Evolutionary conservation across 2,113 vertebrate genomes (phyloP), one percentile per base, ranked within the genome.

Genomic region (Cisticola juncidis): DNA sequence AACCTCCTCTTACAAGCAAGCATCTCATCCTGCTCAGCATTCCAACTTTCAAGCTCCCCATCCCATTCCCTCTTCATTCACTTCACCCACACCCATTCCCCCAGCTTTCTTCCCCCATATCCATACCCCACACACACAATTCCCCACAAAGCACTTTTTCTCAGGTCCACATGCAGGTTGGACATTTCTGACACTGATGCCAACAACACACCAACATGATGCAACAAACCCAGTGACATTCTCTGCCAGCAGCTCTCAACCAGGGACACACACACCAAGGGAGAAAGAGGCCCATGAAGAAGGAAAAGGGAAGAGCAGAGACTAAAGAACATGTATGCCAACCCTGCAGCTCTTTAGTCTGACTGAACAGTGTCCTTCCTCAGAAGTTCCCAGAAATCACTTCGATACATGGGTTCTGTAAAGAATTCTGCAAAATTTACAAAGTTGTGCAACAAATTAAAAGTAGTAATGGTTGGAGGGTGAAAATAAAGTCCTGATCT

Each of bases 1-100:
- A 81, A 73, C 28, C 38, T 88, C 28, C 79, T 53, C 60, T 91
- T 70, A 56, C 65, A 95, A 89, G 91, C 95, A 96, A 96, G 95
- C 86, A 60, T 47, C 62, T 89, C 58, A 72, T 38, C 33, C 88
- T 81, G 73, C 26, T 86, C 60, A 88, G 58, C 91, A 92, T 91
- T 94, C 84, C 88, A 71, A 70, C 57, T 90, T 88, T 94, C 94
- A 90, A 89, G 88, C 66, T 81, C n/a, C 77, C 85, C 80, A 78
- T 36, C 74, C 50, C 81, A 44, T 57, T 61, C 40, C 90, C n/a
- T 83, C 71, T 86, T 70, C 72, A 78, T 92, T 72, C 69, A 23
- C 21, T 70, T 71, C 3, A 0, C 21, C 61, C 65, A 80, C 48
- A 47, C 24, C 83, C 42, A 11, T 22, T 20, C 7, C 57, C 7